Evolutionary conservation across 2,888 invertebrate species (phyloP).

Genomic region (Clanis bilineata): DNA sequence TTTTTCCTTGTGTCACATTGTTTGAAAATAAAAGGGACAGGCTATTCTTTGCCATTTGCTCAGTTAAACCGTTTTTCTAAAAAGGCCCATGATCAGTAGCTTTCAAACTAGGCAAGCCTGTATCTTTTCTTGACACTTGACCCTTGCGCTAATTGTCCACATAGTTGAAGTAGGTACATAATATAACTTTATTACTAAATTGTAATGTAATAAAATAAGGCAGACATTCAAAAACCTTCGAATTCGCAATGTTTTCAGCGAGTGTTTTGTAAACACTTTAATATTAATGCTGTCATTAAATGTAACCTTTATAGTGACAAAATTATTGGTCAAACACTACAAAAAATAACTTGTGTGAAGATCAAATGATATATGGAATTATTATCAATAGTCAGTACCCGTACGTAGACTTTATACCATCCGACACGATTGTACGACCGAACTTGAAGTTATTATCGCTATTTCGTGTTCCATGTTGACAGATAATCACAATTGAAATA

Average conservation of each 20-base stretch:
- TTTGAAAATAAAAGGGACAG: too few species aligned
- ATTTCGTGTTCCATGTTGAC: background rate
- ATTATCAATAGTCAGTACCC: background rate
- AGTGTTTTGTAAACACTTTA: background rate
- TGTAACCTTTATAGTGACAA: constrained; percentile 14
- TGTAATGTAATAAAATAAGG: background rate
- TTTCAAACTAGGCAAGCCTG: too few species aligned
- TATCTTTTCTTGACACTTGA: too few species aligned
- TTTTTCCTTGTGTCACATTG: too few species aligned
- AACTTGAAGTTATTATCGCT: background rate
- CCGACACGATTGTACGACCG: background rate
- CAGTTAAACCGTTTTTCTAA: too few species aligned
- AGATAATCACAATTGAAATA: too few species aligned
- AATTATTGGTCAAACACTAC: constrained; percentile 14
- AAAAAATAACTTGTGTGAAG: constrained; percentile 6
- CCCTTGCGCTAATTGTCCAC: too few species aligned
- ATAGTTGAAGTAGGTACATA: too few species aligned
- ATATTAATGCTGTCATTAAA: background rate
- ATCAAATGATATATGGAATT: background rate
- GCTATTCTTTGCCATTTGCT: too few species aligned
- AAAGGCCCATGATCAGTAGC: too few species aligned
- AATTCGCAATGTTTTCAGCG: background rate
- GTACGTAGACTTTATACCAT: background rate
- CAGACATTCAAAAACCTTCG: background rate
- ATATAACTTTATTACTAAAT: background rate